Evolutionary conservation across 2,888 invertebrate species (phyloP), one percentile per base, ranked within the genome.

Genomic region (Dioctria rufipes): DNA sequence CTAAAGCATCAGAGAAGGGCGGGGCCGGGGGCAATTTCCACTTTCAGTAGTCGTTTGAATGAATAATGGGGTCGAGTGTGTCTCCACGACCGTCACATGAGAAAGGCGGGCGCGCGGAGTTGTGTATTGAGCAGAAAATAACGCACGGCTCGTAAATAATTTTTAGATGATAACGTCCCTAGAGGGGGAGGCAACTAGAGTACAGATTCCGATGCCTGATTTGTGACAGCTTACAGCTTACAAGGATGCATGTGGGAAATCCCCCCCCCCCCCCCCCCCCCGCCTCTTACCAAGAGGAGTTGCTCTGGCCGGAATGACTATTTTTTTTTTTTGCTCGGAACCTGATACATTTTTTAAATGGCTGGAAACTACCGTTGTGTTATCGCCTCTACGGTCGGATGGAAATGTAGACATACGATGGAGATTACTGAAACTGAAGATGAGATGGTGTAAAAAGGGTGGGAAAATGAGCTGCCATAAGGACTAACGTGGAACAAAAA

Each of bases 1-100:
- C 25, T 25, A 25, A 25, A 25, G 25, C 25, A 25, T 25, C 51
- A 4, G 51, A n/a, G 8, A 3, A 2, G 66, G n/a, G 37, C 43
- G 66, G 46, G 66, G 60, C 37, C 25, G n/a, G 11, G 61, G 9
- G 46, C 58, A 40, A 46, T 25, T 66, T 8, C 66, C 43, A 13
- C 60, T 25, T 54, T 8, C 37, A 60, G 25, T 25, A 25, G 8
- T 46, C 61, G 43, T 75, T 75, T 75, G 75, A 75, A 75, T 75
- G 75, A 75, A 61, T 75, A 75, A 75, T 75, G 75, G 61, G 75
- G 61, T 75, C 75, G 75, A 75, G 75, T 75, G 75, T 71, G 71
- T 71, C 71, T 54, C 66, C 51, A 25, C 37, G 49, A 25, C 71
- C 13, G 43, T 6, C 6, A n/a, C 66, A 43, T 13, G 9, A 9